Percentiles rank a stretch among this genome's conserved stretches.
These are phyloP conservation scores for Cremastinae sp. DNA, from an alignment of 2,888 invertebrate species.

Conservation along the genomic window DNA sequence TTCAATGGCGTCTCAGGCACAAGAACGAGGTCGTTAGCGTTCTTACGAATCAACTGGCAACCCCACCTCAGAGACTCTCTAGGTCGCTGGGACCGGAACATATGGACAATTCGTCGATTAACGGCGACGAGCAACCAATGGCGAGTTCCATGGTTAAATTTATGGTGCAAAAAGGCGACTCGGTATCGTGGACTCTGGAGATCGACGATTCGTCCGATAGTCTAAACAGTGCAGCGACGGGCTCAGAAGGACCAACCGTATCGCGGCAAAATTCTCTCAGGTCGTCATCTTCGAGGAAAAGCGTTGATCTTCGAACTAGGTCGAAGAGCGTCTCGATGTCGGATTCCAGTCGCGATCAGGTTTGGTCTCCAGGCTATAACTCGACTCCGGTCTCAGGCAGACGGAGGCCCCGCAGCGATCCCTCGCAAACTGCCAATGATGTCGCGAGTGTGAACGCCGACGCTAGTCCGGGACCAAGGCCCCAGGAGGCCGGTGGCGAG, in stretches of 20 bases:
- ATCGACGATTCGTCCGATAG: slow-evolving; percentile 81
- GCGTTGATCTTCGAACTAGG: slow-evolving; percentile 71
- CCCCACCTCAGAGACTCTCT: slow-evolving; percentile 70
- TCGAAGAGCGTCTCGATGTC: slow-evolving; percentile 76
- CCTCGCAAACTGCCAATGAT: slow-evolving; percentile 78
- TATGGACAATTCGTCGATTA: slow-evolving; percentile 71
- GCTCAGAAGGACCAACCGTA: slow-evolving; percentile 60
- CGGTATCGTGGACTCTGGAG: slow-evolving; percentile 92
- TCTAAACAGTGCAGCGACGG: slow-evolving; percentile 58
- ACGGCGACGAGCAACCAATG: slow-evolving; percentile 83
- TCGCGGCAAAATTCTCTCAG: slow-evolving; percentile 75
- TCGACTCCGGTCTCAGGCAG: slow-evolving; percentile 71
- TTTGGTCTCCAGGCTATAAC: slow-evolving; percentile 73
- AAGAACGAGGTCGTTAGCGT: slow-evolving; percentile 86
- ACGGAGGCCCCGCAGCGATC: slow-evolving; percentile 73
- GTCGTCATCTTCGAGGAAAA: slow-evolving; percentile 69
- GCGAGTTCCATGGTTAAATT: slow-evolving; percentile 91
- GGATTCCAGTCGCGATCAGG: slow-evolving; percentile 62
- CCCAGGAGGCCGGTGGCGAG: slow-evolving; percentile 86
- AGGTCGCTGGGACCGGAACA: slow-evolving; percentile 75
- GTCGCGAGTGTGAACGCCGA: slow-evolving; percentile 78
- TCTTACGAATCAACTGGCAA: slow-evolving; percentile 74
- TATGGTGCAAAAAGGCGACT: slow-evolving; percentile 92
- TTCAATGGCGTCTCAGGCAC: slow-evolving; percentile 92
- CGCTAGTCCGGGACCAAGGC: slow-evolving; percentile 82